Evolutionary conservation across 2,888 invertebrate genomes (phyloP), one percentile per base, ranked within the genome.

Genomic region (Andrena haemorrhoa): DNA sequence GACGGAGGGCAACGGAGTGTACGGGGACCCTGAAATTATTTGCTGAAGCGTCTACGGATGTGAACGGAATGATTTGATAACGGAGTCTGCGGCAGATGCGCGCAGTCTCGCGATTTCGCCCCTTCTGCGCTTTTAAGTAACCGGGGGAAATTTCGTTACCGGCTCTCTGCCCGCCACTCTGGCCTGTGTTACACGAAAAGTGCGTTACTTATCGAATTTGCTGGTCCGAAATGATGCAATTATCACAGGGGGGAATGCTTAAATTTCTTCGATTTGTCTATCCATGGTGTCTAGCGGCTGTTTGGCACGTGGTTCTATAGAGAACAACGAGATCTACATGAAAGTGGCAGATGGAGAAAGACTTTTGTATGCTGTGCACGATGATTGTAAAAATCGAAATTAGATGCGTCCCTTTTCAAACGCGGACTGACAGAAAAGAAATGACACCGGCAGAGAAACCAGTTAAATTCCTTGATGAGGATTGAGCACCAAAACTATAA

Each of bases 31-130:
- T 73, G 63, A 75, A 86, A 81, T 86, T 86, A 86, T 76, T 86
- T 79, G 66, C 72, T 64, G 56, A 56, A 60, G 60, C 81, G 74
- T 85, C 85, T 79, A 81, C 71, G 77, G 83, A 78, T 87, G 85
- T 79, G 82, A 82, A 66, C 65, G 75, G 75, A 82, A 86, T 84
- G 80, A 86, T 86, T 86, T 72, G 84, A 86, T 86, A 86, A 86
- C 85, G 61, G 72, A 66, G 78, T 74, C 82, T 75, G 75, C 75
- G 79, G 84, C 79, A 86, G 84, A 86, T 75, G 82, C 72, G 79
- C 61, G 41, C 64, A 33, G 20, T 29, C 75, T 26, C 76, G 71
- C 56, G 77, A 68, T 60, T 26, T 75, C 61, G 47, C 12, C 72
- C 63, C 68, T 61, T 58, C 56, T 49, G 33, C 23, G 61, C 75